Base-by-base conservation (phyloP, 2,888 invertebrate species). In the Heteromyza rotundicornis region DNA sequence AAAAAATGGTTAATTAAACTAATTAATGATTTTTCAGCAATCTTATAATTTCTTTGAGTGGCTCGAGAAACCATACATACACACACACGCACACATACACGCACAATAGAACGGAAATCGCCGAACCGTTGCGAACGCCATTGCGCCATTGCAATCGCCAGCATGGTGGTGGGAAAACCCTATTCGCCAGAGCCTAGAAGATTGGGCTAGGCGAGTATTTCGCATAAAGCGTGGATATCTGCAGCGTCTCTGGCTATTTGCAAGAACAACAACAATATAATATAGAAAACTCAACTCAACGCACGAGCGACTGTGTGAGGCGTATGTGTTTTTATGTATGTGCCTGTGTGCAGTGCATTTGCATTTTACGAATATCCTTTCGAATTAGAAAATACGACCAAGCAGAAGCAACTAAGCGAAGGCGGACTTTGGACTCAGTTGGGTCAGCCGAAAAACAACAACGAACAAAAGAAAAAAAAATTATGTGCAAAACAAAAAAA, bases 301-400 rank as follows among this genome's bases (percentile, higher is more conserved):
- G 16, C n/a, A 35, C 35, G 60, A 50, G 60, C 59, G 44, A n/a
- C n/a, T n/a, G n/a, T n/a, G n/a, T n/a, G n/a, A n/a, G n/a, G n/a
- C 59, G 60, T 53, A 62, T 36, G 40, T 64, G 64, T 64, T 57
- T 63, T 51, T 51, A n/a, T n/a, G 62, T 44, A 59, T 52, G 40
- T 71, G 67, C 67, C 71, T 72, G 72, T 68, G 73, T 74, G 75
- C 70, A 72, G 71, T 71, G 71, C 74, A 75, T 76, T 76, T 77
- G 74, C 76, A 76, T 76, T 76, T 75, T 74, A 71, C 77, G 76
- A 74, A 76, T 76, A 76, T 77, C 74, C 77, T 76, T 75, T 76
- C 73, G 75, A 76, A 77, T 76, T 76, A 76, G 75, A 74, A 64
- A 62, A 59, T 70, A 68, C 68, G 73, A 61, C 44, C 55, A 72